A percentile compares a stretch with the other conserved stretches of the same genome.
phyloP scores from a whole-genome alignment of 1,140 invertebrate genomes.

The Spodoptera frugiperda region DNA sequence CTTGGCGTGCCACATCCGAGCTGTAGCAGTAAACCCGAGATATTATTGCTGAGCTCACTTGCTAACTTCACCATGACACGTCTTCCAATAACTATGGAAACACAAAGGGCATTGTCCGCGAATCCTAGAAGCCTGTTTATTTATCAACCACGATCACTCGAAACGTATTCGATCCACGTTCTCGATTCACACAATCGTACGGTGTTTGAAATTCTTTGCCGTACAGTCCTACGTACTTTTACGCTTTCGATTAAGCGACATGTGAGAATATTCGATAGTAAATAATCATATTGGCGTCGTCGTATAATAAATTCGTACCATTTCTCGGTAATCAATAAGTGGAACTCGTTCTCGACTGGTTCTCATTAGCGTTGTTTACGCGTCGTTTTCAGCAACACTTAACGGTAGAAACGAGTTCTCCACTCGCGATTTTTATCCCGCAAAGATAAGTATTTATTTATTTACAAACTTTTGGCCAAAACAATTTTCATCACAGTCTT shows the following conservation, averaged over 20 bases:
- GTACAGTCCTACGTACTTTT: slow-evolving; percentile 70
- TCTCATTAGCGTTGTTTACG: slow-evolving; percentile 64
- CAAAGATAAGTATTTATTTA: slow-evolving; percentile 69
- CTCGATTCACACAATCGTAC: slow-evolving; percentile 80
- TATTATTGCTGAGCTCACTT: not conserved
- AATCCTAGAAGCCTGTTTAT: slow-evolving; percentile 69
- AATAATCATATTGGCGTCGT: not conserved
- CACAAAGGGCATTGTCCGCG: slow-evolving; percentile 69
- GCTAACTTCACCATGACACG: slow-evolving; percentile 14
- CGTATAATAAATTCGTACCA: slow-evolving; percentile 39
- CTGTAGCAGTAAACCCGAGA: slow-evolving; percentile 40
- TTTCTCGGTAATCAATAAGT: slow-evolving; percentile 67
- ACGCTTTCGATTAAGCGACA: slow-evolving; percentile 51
- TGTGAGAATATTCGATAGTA: slow-evolving; percentile 21
- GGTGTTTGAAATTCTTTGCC: slow-evolving; percentile 74
- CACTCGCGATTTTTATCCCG: slow-evolving; percentile 64
- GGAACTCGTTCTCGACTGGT: slow-evolving; percentile 60
- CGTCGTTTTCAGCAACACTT: slow-evolving; percentile 69
- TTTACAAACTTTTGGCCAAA: slow-evolving; percentile 68
- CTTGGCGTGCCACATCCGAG: slow-evolving; percentile 64
- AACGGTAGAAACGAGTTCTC: slow-evolving; percentile 80
- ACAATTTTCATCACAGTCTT: slow-evolving; percentile 20
- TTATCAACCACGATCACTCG: slow-evolving; percentile 67
- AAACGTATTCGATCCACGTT: slow-evolving; percentile 80
- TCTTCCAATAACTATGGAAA: slow-evolving; percentile 44